A percentile compares a stretch with the other conserved stretches of the same genome.
phyloP scores from a whole-genome alignment of 2,797 vertebrate genomes.

The Remorina albescens region DNA sequence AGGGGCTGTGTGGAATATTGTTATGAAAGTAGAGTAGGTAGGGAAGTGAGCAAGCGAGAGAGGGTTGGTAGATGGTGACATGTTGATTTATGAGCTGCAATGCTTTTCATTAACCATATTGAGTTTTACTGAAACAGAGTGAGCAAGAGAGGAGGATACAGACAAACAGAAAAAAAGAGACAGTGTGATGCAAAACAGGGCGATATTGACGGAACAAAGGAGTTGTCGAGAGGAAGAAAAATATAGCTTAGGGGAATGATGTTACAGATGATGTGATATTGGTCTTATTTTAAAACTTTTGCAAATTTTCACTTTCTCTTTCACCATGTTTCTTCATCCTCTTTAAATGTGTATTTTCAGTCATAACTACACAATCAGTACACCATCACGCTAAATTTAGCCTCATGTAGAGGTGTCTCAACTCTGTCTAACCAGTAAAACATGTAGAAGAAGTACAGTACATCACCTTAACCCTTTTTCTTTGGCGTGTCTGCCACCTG shows the following conservation, averaged over 20 bases:
- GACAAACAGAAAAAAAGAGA: slow-evolving; percentile 16
- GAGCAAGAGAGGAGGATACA: slow-evolving; percentile 36
- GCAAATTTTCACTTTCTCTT: slow-evolving; percentile 16
- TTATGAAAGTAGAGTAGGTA: slow-evolving; percentile 64
- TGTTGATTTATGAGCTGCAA: slow-evolving; percentile 83
- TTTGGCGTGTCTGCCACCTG: slow-evolving; percentile 61
- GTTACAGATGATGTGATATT: slow-evolving; percentile 21
- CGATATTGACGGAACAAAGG: slow-evolving; percentile 6
- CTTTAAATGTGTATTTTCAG: slow-evolving; percentile 19
- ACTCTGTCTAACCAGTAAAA: slow-evolving; percentile 45
- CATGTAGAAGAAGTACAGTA: slow-evolving; percentile 42
- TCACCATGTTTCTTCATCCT: slow-evolving; percentile 1
- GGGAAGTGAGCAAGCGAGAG: no score
- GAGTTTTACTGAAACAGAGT: slow-evolving; percentile 75
- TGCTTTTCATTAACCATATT: slow-evolving; percentile 81
- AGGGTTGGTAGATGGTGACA: slow-evolving; percentile 80
- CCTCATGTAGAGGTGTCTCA: slow-evolving; percentile 31
- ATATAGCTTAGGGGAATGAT: slow-evolving; percentile 32
- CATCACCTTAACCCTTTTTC: slow-evolving; percentile 40
- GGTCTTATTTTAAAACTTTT: background rate
- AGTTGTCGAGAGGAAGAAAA: slow-evolving; percentile 16
- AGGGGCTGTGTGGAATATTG: slow-evolving; percentile 49
- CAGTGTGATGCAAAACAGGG: slow-evolving; percentile 35
- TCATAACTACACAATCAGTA: slow-evolving; percentile 16
- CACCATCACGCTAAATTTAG: slow-evolving; percentile 12